Base-by-base conservation (phyloP, 2,797 vertebrate genomes). In the Cuculus canorus region DNA sequence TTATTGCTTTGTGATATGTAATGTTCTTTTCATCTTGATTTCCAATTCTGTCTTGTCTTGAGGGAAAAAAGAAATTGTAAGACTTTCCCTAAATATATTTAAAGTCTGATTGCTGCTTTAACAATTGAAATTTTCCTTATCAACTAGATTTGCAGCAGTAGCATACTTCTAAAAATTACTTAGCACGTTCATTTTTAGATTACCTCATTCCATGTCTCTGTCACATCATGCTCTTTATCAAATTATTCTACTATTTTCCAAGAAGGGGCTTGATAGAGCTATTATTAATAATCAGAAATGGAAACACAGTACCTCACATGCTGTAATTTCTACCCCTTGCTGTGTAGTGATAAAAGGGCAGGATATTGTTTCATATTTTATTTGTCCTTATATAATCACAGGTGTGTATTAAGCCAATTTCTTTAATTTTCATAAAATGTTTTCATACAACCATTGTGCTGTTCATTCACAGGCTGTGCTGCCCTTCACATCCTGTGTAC, bases 161-260 rank as follows among this genome's bases (percentile, higher is more conserved):
- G 45, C 85, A 65, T 54, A 75, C 32, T 66, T 87, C 81, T 87
- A 94, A 85, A 92, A 93, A 86, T 94, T 70, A n/a, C 71, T 89
- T 88, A 43, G 13, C 9, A 30, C 68, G 50, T 66, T 71, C 65
- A 78, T 75, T 94, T 92, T 96, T 89, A 93, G 86, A 53, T 47
- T 76, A 71, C 27, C 37, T 82, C 32, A 24, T 75, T 91, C 84
- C 61, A 64, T 88, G 72, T 86, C 91, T 85, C 48, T 89, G 68
- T 85, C 61, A 48, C 17, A 35, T 78, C 41, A 68, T 41, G 9
- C 33, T 66, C 43, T 78, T 82, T 86, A 85, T 77, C 52, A 70
- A 82, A 77, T 57, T 82, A 64, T 86, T 94, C 14, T 50, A 32
- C 43, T 63, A 0, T 69, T 93, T 86, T 72, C 70, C 50, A 87